Evolutionary conservation across 2,888 invertebrate genomes (phyloP), one percentile per base, ranked within the genome.

Genomic region (Pammene fasciana): DNA sequence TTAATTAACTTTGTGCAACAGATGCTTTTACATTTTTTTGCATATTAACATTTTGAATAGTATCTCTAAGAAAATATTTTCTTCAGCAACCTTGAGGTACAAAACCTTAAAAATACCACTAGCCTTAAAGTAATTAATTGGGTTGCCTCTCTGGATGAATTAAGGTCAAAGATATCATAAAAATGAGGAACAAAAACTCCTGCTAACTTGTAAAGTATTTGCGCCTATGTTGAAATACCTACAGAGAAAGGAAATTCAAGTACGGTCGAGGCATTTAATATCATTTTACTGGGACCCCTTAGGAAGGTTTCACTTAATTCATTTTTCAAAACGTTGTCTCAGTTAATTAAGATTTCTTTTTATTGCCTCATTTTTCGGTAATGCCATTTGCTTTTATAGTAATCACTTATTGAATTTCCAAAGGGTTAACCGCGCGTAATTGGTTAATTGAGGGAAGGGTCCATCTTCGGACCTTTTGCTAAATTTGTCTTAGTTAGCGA

Each of bases 361-460:
- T 45, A 70, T 67, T 65, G 55, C 64, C 48, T 67, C 43, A 60
- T 67, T 70, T 67, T 71, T 71, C 55, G 57, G 54, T 74, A 67
- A 72, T 70, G 67, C 70, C 74, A 71, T 76, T 77, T 79, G 78
- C 77, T 78, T 73, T 77, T 78, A 71, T 79, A 80, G 76, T 76
- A 62, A 79, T 73, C 77, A 75, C 76, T 81, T 82, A 82, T 83
- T 83, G 78, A 81, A 83, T 83, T 83, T 79, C 72, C 75, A 76
- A 79, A 81, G 80, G 82, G 83, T 82, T 79, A 79, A 78, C 81
- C 78, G 77, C 73, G 65, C 77, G 74, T 81, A 82, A 84, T 83
- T 84, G 81, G 75, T 81, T 83, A 84, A 84, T 84, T 84, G 80
- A 82, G 81, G 77, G 77, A 79, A 82, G 79, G 82, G 81, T 80